Percentiles rank a stretch among this genome's conserved stretches.
Conservation (phyloP, 2,797 vertebrate genomes). For the Xyrichtys novacula region DNA sequence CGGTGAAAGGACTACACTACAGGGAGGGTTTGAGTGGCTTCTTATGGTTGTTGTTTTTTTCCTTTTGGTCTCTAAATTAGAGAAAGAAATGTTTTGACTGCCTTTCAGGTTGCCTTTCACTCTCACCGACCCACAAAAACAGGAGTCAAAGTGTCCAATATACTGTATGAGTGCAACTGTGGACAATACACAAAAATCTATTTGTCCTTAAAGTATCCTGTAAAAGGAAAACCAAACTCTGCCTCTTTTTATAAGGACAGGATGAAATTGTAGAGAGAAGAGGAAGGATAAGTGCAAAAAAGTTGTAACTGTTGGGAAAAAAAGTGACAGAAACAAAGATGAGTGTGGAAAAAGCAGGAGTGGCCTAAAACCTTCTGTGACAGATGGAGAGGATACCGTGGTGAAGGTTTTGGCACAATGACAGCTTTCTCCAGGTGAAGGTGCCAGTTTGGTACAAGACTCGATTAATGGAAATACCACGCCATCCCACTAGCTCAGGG, state of each 20-base stretch:
- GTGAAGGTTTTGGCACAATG: conserved; percentile 5
- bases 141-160: conserved; percentile 20
- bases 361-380: background rate
- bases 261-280: conserved; percentile 1
- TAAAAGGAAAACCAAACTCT: background rate
- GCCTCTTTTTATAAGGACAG: conserved; percentile 43
- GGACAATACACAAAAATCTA: background rate
- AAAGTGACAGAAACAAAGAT: background rate
- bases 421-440: conserved; percentile 58
- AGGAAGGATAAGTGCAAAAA: background rate
- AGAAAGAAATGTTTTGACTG: conserved; percentile 38
- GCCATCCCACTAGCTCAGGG: conserved; percentile 43
- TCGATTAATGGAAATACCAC: conserved; percentile 77
- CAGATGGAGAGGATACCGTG: background rate
- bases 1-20: conserved; percentile 23
- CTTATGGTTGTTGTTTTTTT: conserved; percentile 40
- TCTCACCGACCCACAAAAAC: background rate
- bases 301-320: background rate
- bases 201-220: background rate
- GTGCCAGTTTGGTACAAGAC: conserved; percentile 51
- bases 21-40: conserved; percentile 54
- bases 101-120: conserved; percentile 19
- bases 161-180: background rate
- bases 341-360: background rate
- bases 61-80: conserved; percentile 55